phyloP scores from a whole-genome alignment of 2,888 invertebrate genomes.

The Harpagoxenus sublaevis region DNA sequence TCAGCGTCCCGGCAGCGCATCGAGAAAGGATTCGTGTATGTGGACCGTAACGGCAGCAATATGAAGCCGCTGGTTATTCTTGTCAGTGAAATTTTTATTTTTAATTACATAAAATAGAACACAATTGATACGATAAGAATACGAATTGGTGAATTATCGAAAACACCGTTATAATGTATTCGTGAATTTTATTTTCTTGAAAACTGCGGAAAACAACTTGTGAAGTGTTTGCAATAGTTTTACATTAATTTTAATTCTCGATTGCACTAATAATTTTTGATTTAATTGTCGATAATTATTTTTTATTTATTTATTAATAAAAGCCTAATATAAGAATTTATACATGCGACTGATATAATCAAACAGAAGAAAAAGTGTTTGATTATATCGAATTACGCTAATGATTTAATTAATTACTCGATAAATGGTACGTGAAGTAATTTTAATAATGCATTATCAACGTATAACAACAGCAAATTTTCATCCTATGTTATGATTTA shows the following conservation, averaged over 20 bases:
- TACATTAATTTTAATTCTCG: background rate
- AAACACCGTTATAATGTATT: background rate
- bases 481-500: background rate
- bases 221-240: background rate
- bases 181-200: background rate
- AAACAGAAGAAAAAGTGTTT: background rate
- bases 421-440: background rate
- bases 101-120: slow-evolving; percentile 12
- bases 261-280: background rate
- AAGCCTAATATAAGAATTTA: background rate
- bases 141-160: background rate
- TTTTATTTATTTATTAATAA: background rate
- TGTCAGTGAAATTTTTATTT: slow-evolving; percentile 49
- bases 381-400: background rate
- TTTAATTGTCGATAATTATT: background rate
- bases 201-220: background rate
- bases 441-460: background rate
- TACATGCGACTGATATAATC: background rate
- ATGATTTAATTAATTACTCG: background rate
- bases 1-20: background rate
- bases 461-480: background rate
- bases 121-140: background rate
- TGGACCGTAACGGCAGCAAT: slow-evolving; percentile 60
- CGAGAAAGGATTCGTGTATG: slow-evolving; percentile 55
- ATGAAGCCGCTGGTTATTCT: slow-evolving; percentile 21